Conservation (phyloP, 2,113 vertebrate genomes). For the Megatriorchis doriae region DNA sequence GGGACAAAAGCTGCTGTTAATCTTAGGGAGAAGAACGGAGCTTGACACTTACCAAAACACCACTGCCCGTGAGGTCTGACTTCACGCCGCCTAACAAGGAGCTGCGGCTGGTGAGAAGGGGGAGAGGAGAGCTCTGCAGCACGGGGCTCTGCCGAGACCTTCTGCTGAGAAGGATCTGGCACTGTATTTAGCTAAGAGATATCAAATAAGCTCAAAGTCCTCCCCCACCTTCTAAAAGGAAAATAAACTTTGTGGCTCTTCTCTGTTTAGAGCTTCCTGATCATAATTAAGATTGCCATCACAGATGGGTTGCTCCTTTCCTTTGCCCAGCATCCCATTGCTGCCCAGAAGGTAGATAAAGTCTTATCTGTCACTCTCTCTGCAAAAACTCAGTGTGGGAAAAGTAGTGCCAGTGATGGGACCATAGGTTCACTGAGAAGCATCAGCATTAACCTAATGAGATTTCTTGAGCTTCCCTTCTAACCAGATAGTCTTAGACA, state of each 20-base stretch:
- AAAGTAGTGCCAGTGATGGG: background rate
- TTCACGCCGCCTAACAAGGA: background rate
- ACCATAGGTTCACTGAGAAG: background rate
- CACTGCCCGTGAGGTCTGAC: rapidly evolving
- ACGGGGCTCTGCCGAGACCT: background rate
- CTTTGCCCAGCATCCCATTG: background rate
- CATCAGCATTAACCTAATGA: background rate
- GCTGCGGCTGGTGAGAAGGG: background rate
- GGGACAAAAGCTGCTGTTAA: background rate
- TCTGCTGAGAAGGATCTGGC: background rate
- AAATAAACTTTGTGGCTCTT: background rate
- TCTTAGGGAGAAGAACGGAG: background rate
- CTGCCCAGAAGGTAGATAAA: background rate
- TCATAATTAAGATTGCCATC: background rate
- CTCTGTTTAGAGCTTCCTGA: background rate
- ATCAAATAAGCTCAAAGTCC: background rate
- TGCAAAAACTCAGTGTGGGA: background rate
- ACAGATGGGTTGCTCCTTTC: background rate
- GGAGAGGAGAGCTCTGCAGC: background rate
- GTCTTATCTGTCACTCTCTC: background rate
- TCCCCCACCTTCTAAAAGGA: background rate
- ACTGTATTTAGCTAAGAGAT: background rate
- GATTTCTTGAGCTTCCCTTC: background rate
- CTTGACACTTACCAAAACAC: background rate
- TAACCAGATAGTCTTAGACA: background rate